These are phyloP conservation scores for Ophonus ardosiacus DNA, from an alignment of 2,888 invertebrate genomes.

Conservation along the genomic window DNA sequence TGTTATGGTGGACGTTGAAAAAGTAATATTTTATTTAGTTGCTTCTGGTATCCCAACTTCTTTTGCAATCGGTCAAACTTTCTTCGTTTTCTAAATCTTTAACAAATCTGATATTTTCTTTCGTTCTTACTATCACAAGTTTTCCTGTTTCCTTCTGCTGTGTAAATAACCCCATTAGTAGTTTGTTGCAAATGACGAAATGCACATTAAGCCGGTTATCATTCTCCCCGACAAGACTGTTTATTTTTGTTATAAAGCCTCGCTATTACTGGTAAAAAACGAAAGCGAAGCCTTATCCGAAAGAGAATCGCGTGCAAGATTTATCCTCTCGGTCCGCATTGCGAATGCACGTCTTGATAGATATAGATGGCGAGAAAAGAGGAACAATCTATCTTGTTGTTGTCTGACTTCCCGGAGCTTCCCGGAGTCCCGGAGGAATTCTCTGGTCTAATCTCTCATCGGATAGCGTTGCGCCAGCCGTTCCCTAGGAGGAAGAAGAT, in stretches of 20 bases:
- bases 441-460: slow-evolving; percentile 43
- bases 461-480: background rate
- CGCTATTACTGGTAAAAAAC: slow-evolving; percentile 50
- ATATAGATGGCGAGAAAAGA: slow-evolving; percentile 64
- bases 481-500: background rate
- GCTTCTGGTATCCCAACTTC: no score
- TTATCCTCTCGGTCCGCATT: slow-evolving; percentile 60
- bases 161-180: slow-evolving; percentile 14
- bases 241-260: slow-evolving; percentile 46
- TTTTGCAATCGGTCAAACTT: no score
- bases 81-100: no score
- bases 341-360: slow-evolving; percentile 63
- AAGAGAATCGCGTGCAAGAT: slow-evolving; percentile 59
- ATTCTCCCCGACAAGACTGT: slow-evolving; percentile 24
- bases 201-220: slow-evolving; percentile 17
- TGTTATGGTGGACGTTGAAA: no score
- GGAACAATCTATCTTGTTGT: slow-evolving; percentile 64
- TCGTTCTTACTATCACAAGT: no score
- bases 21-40: no score
- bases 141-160: background rate
- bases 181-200: slow-evolving; percentile 22
- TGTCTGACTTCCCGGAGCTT: slow-evolving; percentile 54
- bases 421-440: slow-evolving; percentile 46
- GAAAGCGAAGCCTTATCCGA: slow-evolving; percentile 60
- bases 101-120: no score